Evolutionary conservation across 2,888 invertebrate species (phyloP), one percentile per base, ranked within the genome.

Genomic region (Oegoconia quadripuncta): DNA sequence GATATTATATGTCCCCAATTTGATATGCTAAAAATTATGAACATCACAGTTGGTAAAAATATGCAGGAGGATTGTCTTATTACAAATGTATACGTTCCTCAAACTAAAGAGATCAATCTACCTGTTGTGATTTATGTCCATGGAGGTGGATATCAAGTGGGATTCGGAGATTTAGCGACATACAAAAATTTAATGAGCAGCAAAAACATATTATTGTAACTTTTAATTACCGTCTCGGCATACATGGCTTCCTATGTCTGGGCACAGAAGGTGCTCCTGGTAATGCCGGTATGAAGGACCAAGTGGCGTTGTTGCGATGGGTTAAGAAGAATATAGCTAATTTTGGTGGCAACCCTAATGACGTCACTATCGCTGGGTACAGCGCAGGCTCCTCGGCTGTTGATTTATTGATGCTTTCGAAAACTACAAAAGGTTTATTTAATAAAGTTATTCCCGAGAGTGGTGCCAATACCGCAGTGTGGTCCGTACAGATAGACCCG

Each of bases 61-160:
- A 7, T 25, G 16, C 26, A 59, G 25, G 77, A 81, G 39, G 65
- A 78, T 22, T 83, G 83, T 37, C 61, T 83, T 0, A 52, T 73
- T 5, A 59, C 74, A 2, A 80, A 69, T 43, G 56, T 82, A 2
- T 78, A 59, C 32, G 67, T 72, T 0, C 74, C 77, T 1, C 56
- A 68, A 30, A 76, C 73, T 1, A 32, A 55, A 23, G 44, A 55
- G 34, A 55, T 23, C 7, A 55, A 65, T 4, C 49, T 59, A 0
- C 52, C 66, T 4, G 69, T 68, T 0, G 20, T 67, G 0, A 59
- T 69, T 1, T 43, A 45, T 16, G 46, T 69, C 0, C 70, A 69
- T 15, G 65, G 64, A 7, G 70, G 70, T 17, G 67, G 37, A 3
- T 68, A 57, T 25, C 41, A 52, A 33, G 0, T 42, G 0, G 64